Evolutionary conservation across 2,113 vertebrate species (phyloP).

Genomic region (Zosterops hypoxanthus): DNA sequence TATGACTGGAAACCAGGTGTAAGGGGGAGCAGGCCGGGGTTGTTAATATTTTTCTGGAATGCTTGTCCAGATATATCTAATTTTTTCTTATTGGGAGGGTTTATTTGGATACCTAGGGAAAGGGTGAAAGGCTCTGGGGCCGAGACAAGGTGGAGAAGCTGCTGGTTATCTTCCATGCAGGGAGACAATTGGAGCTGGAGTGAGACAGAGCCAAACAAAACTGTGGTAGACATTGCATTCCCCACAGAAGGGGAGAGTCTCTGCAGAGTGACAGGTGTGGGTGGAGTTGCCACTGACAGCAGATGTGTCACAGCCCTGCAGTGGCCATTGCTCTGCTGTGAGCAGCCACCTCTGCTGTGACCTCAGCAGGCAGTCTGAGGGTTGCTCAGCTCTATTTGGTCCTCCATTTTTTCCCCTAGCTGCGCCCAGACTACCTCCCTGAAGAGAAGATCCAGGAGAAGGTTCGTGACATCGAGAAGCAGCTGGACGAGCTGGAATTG

Average conservation of each 20-base stretch:
- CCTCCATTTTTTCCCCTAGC: constrained; percentile 43
- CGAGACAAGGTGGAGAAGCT: background rate
- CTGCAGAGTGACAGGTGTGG: background rate
- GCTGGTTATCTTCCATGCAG: background rate
- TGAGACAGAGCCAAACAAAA: background rate
- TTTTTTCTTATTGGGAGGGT: background rate
- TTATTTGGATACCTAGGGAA: background rate
- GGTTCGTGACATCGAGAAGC: constrained; percentile 80
- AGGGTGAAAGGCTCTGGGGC: background rate
- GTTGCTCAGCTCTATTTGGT: background rate
- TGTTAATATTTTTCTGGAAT: background rate
- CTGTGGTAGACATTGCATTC: background rate
- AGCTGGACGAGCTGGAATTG: constrained; percentile 84
- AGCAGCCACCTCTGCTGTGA: background rate
- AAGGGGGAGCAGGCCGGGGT: background rate
- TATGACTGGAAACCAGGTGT: background rate
- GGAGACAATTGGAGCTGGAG: background rate
- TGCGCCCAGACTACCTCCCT: constrained; percentile 73
- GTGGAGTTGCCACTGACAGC: background rate
- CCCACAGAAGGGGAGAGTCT: background rate
- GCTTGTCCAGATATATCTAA: background rate
- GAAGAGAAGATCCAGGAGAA: constrained; percentile 85
- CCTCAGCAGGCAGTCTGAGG: background rate
- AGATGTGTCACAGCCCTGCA: fast-evolving
- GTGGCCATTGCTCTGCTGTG: fast-evolving